These are phyloP conservation scores for Lycodopsis pacificus DNA, from an alignment of 2,797 vertebrate genomes.

Conservation along the genomic window DNA sequence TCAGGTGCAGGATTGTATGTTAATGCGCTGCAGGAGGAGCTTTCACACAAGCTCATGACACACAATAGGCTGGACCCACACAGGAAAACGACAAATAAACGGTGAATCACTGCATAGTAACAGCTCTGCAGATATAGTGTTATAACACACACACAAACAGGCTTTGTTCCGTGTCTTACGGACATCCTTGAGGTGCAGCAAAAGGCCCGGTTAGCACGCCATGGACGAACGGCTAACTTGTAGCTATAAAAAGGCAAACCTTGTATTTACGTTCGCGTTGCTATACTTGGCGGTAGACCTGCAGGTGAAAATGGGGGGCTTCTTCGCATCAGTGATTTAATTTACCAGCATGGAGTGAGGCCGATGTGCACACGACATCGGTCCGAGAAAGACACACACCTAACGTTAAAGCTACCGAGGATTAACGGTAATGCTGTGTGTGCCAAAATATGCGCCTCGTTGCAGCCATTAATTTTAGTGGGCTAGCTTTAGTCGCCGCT, in stretches of 20 bases:
- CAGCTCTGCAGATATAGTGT: neutral
- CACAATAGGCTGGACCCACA: conserved; percentile 5
- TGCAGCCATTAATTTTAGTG: conserved; percentile 45
- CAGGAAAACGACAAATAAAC: neutral
- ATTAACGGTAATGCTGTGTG: conserved; percentile 24
- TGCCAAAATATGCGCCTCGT: conserved; percentile 55
- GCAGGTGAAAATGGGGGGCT: neutral
- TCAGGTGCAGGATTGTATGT: neutral
- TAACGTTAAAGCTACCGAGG: conserved; percentile 10
- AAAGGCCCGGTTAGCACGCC: conserved; percentile 48
- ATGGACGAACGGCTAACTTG: conserved; percentile 37
- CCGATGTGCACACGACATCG: neutral
- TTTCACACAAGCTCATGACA: neutral
- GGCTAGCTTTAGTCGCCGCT: no score
- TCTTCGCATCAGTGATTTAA: neutral
- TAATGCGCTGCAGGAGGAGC: conserved; percentile 36
- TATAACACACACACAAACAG: neutral
- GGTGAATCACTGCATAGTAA: neutral
- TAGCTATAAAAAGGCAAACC: conserved; percentile 14
- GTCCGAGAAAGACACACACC: neutral
- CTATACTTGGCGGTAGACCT: conserved; percentile 11
- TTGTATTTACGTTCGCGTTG: conserved; percentile 28
- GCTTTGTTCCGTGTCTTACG: conserved; percentile 2
- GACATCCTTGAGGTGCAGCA: conserved; percentile 5
- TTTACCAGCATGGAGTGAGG: neutral